Evolutionary conservation across 2,888 invertebrate species (phyloP), one percentile per base, ranked within the genome.

Genomic region (Entomobrya multifasciata): DNA sequence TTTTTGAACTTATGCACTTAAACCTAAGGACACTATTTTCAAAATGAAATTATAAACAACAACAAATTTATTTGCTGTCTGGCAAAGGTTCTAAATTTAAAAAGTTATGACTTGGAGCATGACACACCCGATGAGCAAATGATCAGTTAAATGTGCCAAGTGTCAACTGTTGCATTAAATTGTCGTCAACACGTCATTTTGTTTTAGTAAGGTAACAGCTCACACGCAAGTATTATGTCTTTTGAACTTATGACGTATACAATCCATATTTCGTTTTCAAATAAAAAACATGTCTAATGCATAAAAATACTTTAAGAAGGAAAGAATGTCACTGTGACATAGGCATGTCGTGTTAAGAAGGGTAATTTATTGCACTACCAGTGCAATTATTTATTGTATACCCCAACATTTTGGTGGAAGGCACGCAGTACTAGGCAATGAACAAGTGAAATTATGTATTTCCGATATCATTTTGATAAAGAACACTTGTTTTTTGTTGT

Each of bases 51-150:
- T n/a, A n/a, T n/a, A n/a, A n/a, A n/a, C 30, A 17, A 20, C 30
- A 25, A 52, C 52, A 52, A 70, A 27, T 74, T 65, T 65, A 65
- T 65, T 65, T n/a, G 49, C 47, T 72, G n/a, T 49, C 8, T 65
- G 76, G n/a, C n/a, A n/a, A n/a, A 55, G 17, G 30, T 60, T 76
- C 22, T 20, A 49, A 22, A 57, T 82, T 60, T 76, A 20, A 44
- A n/a, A 17, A 44, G 49, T 22, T 41, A 62, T 86, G n/a, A n/a
- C n/a, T 78, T 47, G 25, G 25, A 72, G 55, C 65, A 80, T 74
- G 86, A 80, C 86, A 86, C 86, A 86, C 86, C 86, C 86, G 86
- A 81, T 81, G 60, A 86, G 67, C 76, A 70, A 79, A 86, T n/a
- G n/a, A n/a, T 77, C 57, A 15, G 44, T 62, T 27, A 74, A 52